These are phyloP conservation scores for Aquatica leii DNA, from an alignment of 2,888 invertebrate genomes.

Conservation along the genomic window DNA sequence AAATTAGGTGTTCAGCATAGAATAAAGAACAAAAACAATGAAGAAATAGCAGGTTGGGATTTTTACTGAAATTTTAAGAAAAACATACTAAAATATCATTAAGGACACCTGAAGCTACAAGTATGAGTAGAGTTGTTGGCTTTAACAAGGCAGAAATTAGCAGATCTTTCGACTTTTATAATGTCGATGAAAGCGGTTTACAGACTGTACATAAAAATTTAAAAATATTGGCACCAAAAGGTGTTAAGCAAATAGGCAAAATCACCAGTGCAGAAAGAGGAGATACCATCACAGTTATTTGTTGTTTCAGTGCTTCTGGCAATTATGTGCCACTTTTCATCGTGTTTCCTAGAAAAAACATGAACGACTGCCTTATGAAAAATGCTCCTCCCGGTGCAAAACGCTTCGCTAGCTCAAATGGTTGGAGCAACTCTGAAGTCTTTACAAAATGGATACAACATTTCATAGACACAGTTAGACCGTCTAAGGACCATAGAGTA, in stretches of 20 bases:
- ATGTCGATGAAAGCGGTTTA: slow-evolving; percentile 52
- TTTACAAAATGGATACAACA: slow-evolving; percentile 5
- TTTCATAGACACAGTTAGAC: too few relatives aligned
- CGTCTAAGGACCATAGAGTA: too few relatives aligned
- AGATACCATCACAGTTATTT: slow-evolving; percentile 46
- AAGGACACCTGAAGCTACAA: slow-evolving; percentile 34
- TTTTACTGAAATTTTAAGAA: slow-evolving; percentile 4
- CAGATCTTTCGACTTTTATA: slow-evolving; percentile 41
- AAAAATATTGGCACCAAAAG: slow-evolving; percentile 51
- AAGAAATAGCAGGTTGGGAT: slow-evolving; percentile 4
- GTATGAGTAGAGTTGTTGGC: background rate
- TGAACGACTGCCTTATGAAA: slow-evolving; percentile 4
- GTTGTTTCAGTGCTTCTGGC: slow-evolving; percentile 50
- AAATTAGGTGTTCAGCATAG: slow-evolving; percentile 2
- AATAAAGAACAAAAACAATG: slow-evolving; percentile 3
- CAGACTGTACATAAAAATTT: slow-evolving; percentile 52
- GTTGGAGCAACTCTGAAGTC: slow-evolving; percentile 10
- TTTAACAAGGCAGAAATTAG: slow-evolving; percentile 12
- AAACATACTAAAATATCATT: slow-evolving; percentile 28
- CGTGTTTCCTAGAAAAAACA: slow-evolving; percentile 8
- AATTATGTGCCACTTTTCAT: slow-evolving; percentile 38
- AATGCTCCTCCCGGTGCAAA: slow-evolving; percentile 9
- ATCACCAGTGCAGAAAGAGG: slow-evolving; percentile 55
- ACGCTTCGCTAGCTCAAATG: background rate
- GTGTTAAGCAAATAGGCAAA: slow-evolving; percentile 52